Evolutionary conservation across 2,797 vertebrate genomes (phyloP), one percentile per base, ranked within the genome.

Genomic region (Darevskia mixta): DNA sequence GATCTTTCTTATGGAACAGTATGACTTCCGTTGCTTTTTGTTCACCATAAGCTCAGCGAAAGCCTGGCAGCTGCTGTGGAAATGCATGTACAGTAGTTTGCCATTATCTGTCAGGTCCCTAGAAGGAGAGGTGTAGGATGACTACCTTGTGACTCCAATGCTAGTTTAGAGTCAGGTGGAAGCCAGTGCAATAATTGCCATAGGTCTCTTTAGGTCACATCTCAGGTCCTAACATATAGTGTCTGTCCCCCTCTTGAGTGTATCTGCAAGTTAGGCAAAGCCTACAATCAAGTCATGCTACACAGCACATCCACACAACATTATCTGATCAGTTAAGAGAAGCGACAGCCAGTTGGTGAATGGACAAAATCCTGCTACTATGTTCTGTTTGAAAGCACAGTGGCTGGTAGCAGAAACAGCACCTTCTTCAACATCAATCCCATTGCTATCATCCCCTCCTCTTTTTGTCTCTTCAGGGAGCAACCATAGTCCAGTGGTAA

Each of bases 311-410:
- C 13, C 41, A 3, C 79, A 49, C 87, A 83, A 41, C 67, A n/a
- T 69, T 58, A 80, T 75, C 45, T 72, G 6, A 66, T 83, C 13
- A 82, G 10, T 86, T 23, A 41, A 88, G 75, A 84, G 1, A n/a
- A 11, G 67, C 13, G n/a, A 71, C 61, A 5, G 17, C 78, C 79
- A 82, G 61, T 67, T 86, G 18, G 61, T 86, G 75, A 81, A 7
- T 0, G 1, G 55, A 66, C 73, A n/a, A 79, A 72, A 58, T 78
- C 0, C 78, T 32, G 6, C 20, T 80, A 1, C 32, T 32, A 3
- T 58, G n/a, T 76, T 85, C 20, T 76, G 1, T 69, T 92, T 88
- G 35, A 13, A 80, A 23, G 38, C 72, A 64, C 8, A 69, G 78
- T 78, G 6, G 1, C 11, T 71, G 76, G 15, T 8, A 87, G 18